Conservation (phyloP, 2,797 vertebrate genomes). For the Anabas testudineus region DNA sequence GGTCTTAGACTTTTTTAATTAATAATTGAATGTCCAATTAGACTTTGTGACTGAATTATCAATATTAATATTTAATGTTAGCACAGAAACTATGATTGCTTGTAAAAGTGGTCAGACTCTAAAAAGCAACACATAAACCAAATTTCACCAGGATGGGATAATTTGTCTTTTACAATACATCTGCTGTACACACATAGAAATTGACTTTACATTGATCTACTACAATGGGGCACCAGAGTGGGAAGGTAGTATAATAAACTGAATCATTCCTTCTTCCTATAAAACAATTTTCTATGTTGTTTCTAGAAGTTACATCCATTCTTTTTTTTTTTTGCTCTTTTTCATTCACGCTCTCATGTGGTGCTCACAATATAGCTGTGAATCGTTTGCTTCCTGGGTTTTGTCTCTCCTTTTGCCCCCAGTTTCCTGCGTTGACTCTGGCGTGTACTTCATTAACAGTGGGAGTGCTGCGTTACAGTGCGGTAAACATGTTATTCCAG, state of each 20-base stretch:
- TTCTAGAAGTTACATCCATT: conserved; percentile 44
- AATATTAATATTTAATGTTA: too few relatives aligned
- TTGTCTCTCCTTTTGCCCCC: conserved; percentile 35
- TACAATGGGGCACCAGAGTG: background rate
- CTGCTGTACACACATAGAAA: background rate
- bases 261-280: background rate
- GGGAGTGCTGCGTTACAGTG: conserved; percentile 20
- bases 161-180: too few relatives aligned
- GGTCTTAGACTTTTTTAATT: too few relatives aligned
- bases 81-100: too few relatives aligned
- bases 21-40: background rate
- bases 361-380: too few relatives aligned
- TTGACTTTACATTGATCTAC: background rate
- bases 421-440: conserved; percentile 39
- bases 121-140: too few relatives aligned
- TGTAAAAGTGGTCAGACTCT: too few relatives aligned
- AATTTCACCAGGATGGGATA: background rate
- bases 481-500: conserved; percentile 46
- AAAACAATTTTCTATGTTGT: conserved; percentile 41
- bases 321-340: conserved; percentile 38
- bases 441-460: conserved; percentile 54
- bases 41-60: too few relatives aligned
- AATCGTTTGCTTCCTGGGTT: conserved; percentile 44
- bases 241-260: background rate
- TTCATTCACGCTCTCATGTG: conserved; percentile 7